phyloP scores from a whole-genome alignment of 2,888 invertebrate genomes.

The Odontocerum albicorne region DNA sequence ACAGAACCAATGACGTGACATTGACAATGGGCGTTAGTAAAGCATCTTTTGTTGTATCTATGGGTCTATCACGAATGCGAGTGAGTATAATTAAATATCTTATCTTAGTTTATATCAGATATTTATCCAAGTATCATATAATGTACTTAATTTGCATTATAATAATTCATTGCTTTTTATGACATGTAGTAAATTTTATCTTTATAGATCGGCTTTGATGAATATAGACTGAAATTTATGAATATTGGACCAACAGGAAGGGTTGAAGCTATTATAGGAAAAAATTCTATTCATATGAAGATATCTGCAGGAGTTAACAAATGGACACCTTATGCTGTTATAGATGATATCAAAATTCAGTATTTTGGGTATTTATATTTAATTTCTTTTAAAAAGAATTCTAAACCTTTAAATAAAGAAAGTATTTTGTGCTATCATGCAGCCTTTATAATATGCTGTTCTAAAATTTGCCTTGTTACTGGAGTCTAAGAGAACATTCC shows the following conservation, averaged over 20 bases:
- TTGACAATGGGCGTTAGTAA: constrained; percentile 51
- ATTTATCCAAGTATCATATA: too few relatives aligned
- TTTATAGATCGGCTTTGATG: constrained; percentile 51
- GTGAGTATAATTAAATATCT: constrained; percentile 40
- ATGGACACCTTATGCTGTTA: constrained; percentile 52
- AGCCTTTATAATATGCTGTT: too few relatives aligned
- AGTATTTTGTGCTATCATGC: too few relatives aligned
- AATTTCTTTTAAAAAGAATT: too few relatives aligned
- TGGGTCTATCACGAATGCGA: constrained; percentile 53
- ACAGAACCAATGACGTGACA: constrained; percentile 57
- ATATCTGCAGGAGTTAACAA: constrained; percentile 47
- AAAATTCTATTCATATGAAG: constrained; percentile 46
- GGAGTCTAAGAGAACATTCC: too few relatives aligned
- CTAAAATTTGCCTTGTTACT: too few relatives aligned
- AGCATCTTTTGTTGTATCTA: constrained; percentile 50
- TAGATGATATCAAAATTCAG: constrained; percentile 49
- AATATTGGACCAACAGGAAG: constrained; percentile 50
- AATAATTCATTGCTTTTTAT: neutral
- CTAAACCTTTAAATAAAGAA: too few relatives aligned
- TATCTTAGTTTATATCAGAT: neutral
- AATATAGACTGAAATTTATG: constrained; percentile 53
- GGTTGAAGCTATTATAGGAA: constrained; percentile 45
- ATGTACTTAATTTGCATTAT: too few relatives aligned
- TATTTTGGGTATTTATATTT: constrained; percentile 48
- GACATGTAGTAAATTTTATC: neutral